Conservation (phyloP, 2,888 invertebrate genomes). For the Halictus quadricinctus region DNA sequence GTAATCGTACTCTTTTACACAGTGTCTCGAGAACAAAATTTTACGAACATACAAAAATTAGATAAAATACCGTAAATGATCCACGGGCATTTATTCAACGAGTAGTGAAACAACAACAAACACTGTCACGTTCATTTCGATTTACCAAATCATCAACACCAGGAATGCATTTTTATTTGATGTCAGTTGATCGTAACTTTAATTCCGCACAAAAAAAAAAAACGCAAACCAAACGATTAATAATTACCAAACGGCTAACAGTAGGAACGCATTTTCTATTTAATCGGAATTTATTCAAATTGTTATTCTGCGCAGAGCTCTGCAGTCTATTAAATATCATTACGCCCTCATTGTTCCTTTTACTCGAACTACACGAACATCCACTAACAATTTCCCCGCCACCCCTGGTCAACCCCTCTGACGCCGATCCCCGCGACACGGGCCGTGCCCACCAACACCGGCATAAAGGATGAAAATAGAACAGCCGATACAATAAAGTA, state of each 20-base stretch:
- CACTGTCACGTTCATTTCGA: too few relatives aligned
- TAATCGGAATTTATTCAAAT: neutral
- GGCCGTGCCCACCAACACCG: neutral
- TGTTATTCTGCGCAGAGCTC: neutral
- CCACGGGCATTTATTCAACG: too few relatives aligned
- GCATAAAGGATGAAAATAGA: slow-evolving; percentile 1
- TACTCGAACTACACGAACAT: neutral
- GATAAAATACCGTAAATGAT: neutral
- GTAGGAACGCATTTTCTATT: neutral
- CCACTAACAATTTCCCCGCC: neutral
- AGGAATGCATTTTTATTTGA: too few relatives aligned
- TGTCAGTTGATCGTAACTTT: accelerated
- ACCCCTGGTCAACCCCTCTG: neutral
- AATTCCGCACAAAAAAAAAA: neutral
- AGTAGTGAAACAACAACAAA: too few relatives aligned
- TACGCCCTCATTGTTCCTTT: neutral
- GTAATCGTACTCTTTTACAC: neutral
- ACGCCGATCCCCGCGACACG: neutral
- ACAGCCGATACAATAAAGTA: slow-evolving; percentile 17
- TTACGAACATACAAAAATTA: neutral
- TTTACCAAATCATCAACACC: too few relatives aligned
- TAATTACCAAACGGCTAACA: too few relatives aligned
- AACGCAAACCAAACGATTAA: neutral
- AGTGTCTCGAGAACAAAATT: neutral
- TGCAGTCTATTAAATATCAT: neutral